Conservation (phyloP, 2,113 vertebrate species). For the Scolopax mira region DNA sequence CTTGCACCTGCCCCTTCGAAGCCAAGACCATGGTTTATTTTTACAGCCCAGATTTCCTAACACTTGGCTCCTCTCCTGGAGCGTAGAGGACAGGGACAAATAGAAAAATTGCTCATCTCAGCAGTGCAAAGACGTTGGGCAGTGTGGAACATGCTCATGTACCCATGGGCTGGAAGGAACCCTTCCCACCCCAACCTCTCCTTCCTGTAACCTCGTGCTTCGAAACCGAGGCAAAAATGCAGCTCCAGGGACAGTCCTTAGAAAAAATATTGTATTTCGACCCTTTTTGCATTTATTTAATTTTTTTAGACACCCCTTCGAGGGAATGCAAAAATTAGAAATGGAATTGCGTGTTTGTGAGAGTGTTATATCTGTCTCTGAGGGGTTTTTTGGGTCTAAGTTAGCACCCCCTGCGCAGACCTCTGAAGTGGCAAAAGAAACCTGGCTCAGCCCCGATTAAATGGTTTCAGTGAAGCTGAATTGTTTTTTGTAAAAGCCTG, state of each 20-base stretch:
- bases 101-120: background rate
- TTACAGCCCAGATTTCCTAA: background rate
- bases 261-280: background rate
- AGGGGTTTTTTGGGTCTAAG: background rate
- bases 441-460: background rate
- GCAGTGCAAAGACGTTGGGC: background rate
- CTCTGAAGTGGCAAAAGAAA: background rate
- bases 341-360: background rate
- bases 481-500: slow-evolving; percentile 4
- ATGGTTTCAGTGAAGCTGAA: slow-evolving; percentile 1
- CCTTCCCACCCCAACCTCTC: background rate
- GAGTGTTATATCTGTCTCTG: background rate
- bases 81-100: background rate
- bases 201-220: background rate
- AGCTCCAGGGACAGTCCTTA: background rate
- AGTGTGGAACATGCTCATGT: rapidly evolving
- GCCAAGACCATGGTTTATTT: background rate
- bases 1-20: background rate
- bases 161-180: background rate
- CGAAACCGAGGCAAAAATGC: background rate
- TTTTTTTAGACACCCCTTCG: background rate
- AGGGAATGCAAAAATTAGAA: background rate
- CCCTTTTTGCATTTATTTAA: background rate
- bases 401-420: background rate
- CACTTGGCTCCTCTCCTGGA: background rate